These are phyloP conservation scores for Paralichthys olivaceus DNA, from an alignment of 2,113 vertebrate genomes.

Conservation along the genomic window DNA sequence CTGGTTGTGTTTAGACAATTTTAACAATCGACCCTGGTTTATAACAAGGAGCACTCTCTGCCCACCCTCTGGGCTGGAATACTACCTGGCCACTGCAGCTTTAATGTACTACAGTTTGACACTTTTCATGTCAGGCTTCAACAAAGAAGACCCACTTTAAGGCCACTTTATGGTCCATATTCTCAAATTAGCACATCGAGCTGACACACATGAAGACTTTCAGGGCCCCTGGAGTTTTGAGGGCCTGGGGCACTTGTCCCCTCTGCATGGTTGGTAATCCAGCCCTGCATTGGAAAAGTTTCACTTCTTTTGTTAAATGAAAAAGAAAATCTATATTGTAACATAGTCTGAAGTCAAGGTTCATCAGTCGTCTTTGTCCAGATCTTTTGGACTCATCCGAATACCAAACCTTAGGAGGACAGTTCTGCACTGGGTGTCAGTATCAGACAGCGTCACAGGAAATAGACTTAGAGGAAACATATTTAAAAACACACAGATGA, in stretches of 20 bases:
- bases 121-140: not conserved
- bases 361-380: not conserved
- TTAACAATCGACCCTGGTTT: slow-evolving; percentile 1
- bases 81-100: not conserved
- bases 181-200: slow-evolving; percentile 15
- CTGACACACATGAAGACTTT: slow-evolving; percentile 5
- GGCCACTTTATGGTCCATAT: not conserved
- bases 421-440: slow-evolving; percentile 9
- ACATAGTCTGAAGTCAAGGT: slow-evolving; percentile 2
- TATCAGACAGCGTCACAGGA: slow-evolving; percentile 7
- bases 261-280: slow-evolving; percentile 14
- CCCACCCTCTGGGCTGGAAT: not conserved
- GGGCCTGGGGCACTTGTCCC: not conserved
- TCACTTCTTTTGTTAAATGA: not conserved
- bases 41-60: not conserved
- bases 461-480: slow-evolving; percentile 20
- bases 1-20: slow-evolving; percentile 3
- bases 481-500: slow-evolving; percentile 22
- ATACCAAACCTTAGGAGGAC: not conserved
- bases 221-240: not conserved
- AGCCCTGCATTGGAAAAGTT: not conserved
- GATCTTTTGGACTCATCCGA: not conserved
- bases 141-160: not conserved
- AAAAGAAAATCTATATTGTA: not conserved
- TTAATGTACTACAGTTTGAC: not conserved